Evolutionary conservation across 2,888 invertebrate genomes (phyloP).

Genomic region (Melanchra persicariae): DNA sequence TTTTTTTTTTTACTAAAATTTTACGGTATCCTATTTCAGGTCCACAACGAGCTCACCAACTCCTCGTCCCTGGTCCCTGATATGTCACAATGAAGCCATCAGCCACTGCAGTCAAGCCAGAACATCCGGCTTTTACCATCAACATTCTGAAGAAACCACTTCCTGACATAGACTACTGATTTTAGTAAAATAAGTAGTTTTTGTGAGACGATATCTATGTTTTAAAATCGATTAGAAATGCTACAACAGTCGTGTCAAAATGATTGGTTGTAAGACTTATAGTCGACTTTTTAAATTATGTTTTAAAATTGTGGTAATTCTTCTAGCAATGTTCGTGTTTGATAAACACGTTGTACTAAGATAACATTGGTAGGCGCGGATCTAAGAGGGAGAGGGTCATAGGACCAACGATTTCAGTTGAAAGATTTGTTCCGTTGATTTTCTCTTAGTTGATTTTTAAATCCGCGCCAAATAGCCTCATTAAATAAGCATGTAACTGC

Average conservation of each 20-base stretch:
- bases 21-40: neutral
- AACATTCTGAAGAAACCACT: too few species aligned
- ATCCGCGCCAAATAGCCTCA: neutral
- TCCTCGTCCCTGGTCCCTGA: neutral
- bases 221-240: neutral
- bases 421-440: neutral
- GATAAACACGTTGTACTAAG: neutral
- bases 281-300: neutral
- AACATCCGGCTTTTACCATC: neutral
- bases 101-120: neutral
- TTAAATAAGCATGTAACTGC: neutral
- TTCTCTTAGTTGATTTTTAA: neutral
- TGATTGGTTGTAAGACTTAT: neutral
- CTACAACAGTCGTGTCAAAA: neutral
- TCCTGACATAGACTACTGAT: neutral
- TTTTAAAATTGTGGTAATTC: neutral
- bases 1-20: too few species aligned
- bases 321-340: too few species aligned
- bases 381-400: neutral
- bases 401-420: neutral
- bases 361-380: neutral
- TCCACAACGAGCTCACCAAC: neutral
- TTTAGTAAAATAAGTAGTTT: neutral
- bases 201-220: neutral
- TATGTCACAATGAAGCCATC: neutral